These are phyloP conservation scores for Tangara arthus DNA, from an alignment of 2,797 vertebrate species.

Conservation along the genomic window DNA sequence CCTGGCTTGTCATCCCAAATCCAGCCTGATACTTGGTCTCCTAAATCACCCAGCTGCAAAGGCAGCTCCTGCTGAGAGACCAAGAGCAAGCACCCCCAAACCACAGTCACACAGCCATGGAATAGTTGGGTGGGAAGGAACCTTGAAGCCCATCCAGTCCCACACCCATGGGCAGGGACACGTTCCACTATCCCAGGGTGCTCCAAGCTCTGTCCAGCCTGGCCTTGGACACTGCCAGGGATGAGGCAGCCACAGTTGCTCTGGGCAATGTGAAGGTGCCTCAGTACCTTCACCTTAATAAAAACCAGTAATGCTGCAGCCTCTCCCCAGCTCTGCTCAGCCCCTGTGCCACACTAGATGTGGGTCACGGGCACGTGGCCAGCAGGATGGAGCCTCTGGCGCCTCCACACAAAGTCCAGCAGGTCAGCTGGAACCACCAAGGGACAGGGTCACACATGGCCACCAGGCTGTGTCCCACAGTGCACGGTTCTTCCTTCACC, in stretches of 20 bases:
- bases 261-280: background rate
- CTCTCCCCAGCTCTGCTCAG: background rate
- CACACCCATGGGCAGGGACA: background rate
- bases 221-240: background rate
- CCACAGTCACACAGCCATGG: background rate
- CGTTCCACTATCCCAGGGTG: fast-evolving
- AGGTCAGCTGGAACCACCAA: fast-evolving
- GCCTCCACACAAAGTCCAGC: background rate
- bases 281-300: fast-evolving
- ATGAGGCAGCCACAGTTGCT: background rate
- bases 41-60: background rate
- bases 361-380: fast-evolving
- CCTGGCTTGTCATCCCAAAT: background rate
- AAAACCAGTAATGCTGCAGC: background rate
- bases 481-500: background rate
- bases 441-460: fast-evolving
- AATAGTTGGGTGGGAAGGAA: background rate
- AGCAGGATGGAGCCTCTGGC: background rate
- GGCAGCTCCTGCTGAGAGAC: background rate
- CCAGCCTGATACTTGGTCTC: background rate
- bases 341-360: fast-evolving
- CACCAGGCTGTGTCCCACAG: background rate
- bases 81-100: background rate
- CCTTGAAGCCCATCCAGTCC: background rate
- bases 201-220: fast-evolving